These are phyloP conservation scores for Lasioglossum oenotherae DNA, from an alignment of 2,888 invertebrate species.

Conservation along the genomic window DNA sequence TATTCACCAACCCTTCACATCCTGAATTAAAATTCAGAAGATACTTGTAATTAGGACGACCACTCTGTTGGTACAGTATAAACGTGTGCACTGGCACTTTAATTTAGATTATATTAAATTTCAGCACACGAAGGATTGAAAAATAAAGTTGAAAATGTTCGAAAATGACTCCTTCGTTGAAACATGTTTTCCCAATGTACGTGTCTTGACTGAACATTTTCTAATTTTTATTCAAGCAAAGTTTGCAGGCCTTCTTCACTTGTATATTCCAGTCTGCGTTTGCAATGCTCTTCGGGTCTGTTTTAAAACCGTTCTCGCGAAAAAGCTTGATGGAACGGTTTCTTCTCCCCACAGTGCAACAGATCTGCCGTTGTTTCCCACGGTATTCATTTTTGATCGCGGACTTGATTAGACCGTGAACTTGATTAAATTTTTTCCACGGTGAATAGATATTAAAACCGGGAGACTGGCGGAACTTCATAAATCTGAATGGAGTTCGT, in stretches of 20 bases:
- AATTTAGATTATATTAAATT: too few relatives aligned
- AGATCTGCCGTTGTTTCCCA: slow-evolving; percentile 21
- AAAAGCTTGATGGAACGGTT: not conserved
- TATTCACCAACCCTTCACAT: too few relatives aligned
- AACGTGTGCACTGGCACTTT: too few relatives aligned
- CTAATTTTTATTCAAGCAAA: not conserved
- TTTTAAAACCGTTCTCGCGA: not conserved
- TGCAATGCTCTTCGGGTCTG: not conserved
- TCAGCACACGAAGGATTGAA: too few relatives aligned
- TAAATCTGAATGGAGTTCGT: slow-evolving; percentile 48
- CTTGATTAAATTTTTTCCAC: slow-evolving; percentile 50
- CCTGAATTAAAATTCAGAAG: not conserved
- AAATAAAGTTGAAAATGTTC: not conserved
- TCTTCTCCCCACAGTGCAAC: not conserved
- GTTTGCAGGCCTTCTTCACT: not conserved
- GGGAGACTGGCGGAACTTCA: slow-evolving; percentile 16
- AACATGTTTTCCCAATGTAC: not conserved
- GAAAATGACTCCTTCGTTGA: not conserved
- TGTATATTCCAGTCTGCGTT: not conserved
- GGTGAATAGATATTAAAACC: slow-evolving; percentile 34
- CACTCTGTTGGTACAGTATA: too few relatives aligned
- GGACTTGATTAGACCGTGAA: slow-evolving; percentile 31
- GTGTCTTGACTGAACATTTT: not conserved
- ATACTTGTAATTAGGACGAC: too few relatives aligned
- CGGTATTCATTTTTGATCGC: slow-evolving; percentile 35